Evolutionary conservation across 1,140 invertebrate genomes (phyloP), one percentile per base, ranked within the genome.

Genomic region (Saccostrea echinata): DNA sequence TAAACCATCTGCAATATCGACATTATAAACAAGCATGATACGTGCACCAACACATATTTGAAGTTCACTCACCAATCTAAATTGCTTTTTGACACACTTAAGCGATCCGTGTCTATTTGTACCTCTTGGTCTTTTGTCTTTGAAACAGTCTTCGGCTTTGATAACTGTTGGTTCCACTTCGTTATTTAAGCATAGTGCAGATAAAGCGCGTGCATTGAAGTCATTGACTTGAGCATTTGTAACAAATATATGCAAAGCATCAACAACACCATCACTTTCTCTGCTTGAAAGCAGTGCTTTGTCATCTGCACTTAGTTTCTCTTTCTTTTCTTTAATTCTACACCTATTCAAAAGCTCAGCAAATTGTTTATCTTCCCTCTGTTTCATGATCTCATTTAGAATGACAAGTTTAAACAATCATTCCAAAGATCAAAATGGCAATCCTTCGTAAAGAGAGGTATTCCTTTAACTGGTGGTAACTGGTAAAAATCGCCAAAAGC

Each of bases 401-500:
- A 6, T 21, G 21, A 68, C 61, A n/a, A 68, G 21, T 68, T 68
- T 21, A 68, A 68, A 68, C 43, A 43, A 51, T 83, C 81, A 52
- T 83, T 83, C 35, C 81, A 83, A 24, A 43, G 43, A 83, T 83
- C 81, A 83, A 30, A 76, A 76, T 27, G 24, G 13, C 24, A 27
- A 30, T 76, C 68, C 13, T 24, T 76, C n/a, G 68, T 35, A 76
- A 82, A 82, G 35, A 82, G 30, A n/a, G 80, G 43, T 82, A 8
- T 82, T 82, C 80, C 80, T 43, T 82, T 85, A 18, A 88, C 84
- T 11, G 87, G 87, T 12, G 84, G 87, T 61, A 88, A 81, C 55
- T 88, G 87, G 24, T 88, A 88, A 64, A 88, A 88, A 52, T 88
- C 87, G 0, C 87, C 87, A 71, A 88, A 84, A 30, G 84, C 71